Percentiles rank a stretch among this genome's conserved stretches.
Conservation (phyloP, 2,113 vertebrate genomes). For the Microtus richardsoni region DNA sequence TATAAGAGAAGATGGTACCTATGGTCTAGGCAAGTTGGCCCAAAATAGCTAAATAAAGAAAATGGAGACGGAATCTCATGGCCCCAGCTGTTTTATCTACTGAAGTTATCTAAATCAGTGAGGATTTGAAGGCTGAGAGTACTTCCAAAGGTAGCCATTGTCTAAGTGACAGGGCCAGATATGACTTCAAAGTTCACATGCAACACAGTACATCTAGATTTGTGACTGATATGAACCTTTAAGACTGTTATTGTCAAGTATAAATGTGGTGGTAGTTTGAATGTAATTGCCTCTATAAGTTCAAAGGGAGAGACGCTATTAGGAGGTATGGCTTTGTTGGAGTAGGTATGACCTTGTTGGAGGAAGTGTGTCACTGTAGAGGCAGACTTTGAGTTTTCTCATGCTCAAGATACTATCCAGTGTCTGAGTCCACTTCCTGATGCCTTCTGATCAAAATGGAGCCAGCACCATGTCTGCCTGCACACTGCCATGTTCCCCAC, state of each 20-base stretch:
- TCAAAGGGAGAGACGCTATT: not conserved
- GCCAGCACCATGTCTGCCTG: not conserved
- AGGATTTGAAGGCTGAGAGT: not conserved
- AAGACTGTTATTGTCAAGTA: slow-evolving; percentile 81
- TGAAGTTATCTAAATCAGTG: not conserved
- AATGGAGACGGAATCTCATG: not conserved
- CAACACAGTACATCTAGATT: slow-evolving; percentile 67
- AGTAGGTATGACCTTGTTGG: not conserved
- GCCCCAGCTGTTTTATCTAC: not conserved
- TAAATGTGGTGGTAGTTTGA: slow-evolving; percentile 73
- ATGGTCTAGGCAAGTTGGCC: not conserved
- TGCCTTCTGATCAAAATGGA: not conserved
- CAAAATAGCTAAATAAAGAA: not conserved
- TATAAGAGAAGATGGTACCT: no score
- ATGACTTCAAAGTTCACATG: slow-evolving; percentile 65
- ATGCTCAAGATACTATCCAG: not conserved
- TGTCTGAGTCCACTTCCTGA: not conserved
- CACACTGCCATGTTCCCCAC: not conserved
- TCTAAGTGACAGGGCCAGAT: not conserved
- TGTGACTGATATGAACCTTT: slow-evolving; percentile 75
- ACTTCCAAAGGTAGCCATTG: not conserved
- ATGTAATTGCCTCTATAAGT: not conserved
- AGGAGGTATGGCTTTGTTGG: not conserved
- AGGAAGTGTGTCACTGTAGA: not conserved
- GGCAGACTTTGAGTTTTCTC: not conserved